A percentile compares a stretch with the other conserved stretches of the same genome.
Conservation (phyloP, 2,113 vertebrate genomes). For the Theropithecus gelada region DNA sequence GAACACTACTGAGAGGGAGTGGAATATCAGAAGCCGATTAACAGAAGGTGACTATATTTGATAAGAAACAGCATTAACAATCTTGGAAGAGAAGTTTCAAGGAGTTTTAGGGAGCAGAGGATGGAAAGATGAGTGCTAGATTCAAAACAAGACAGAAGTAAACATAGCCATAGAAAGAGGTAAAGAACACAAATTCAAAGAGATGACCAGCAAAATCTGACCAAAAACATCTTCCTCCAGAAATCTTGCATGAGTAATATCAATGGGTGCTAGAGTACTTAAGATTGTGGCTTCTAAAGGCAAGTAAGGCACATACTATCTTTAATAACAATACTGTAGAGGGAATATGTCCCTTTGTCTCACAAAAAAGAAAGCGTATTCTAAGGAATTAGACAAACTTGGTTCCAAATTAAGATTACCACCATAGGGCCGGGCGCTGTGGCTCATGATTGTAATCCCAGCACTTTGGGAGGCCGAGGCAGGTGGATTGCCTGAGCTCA, state of each 20-base stretch:
- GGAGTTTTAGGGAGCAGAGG: neutral
- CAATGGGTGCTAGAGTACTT: neutral
- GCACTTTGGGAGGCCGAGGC: too few relatives aligned
- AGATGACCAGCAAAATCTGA: neutral
- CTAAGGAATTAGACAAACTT: neutral
- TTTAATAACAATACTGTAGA: neutral
- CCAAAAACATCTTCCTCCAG: neutral
- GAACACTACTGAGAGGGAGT: neutral
- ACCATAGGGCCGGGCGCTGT: neutral
- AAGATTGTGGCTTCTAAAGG: neutral
- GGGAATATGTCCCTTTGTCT: neutral
- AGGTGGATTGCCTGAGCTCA: too few relatives aligned
- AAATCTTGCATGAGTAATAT: neutral
- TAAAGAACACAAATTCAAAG: neutral
- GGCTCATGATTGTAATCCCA: too few relatives aligned
- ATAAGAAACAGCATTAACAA: neutral
- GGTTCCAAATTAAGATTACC: neutral
- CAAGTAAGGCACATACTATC: neutral
- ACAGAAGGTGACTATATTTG: neutral
- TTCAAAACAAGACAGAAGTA: neutral
- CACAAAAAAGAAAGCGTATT: neutral
- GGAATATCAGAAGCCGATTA: neutral
- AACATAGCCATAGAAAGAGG: neutral
- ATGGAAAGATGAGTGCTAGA: neutral
- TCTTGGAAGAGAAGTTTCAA: neutral